Evolutionary conservation across 2,888 invertebrate genomes (phyloP).

Genomic region (Callinectes sapidus): DNA sequence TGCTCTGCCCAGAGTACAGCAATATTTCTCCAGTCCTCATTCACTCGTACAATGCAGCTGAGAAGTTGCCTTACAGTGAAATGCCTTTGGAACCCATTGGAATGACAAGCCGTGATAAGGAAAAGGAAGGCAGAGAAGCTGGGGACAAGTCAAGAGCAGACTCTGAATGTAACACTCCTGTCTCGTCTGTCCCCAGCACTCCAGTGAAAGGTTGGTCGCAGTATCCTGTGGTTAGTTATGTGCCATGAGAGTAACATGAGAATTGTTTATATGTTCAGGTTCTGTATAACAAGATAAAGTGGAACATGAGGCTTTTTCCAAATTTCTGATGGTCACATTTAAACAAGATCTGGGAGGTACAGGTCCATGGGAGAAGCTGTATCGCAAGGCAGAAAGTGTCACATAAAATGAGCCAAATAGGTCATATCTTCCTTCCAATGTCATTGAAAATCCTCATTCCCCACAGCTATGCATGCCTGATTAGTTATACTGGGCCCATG

Average conservation of each 20-base stretch:
- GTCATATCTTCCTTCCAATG: not conserved
- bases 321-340: not conserved
- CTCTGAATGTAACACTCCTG: slow-evolving; percentile 58
- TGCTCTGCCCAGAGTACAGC: slow-evolving; percentile 80
- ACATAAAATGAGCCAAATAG: not conserved
- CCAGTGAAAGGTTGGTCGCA: slow-evolving; percentile 68
- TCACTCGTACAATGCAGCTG: slow-evolving; percentile 78
- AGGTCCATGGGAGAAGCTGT: not conserved
- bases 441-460: not conserved
- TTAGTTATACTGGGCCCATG: not conserved
- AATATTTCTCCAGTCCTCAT: slow-evolving; percentile 80
- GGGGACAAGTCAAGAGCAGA: slow-evolving; percentile 29
- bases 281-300: not conserved
- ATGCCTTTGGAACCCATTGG: slow-evolving; percentile 75
- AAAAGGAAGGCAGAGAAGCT: not conserved
- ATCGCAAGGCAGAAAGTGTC: not conserved
- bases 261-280: not conserved
- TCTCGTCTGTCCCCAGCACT: slow-evolving; percentile 70
- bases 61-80: slow-evolving; percentile 76
- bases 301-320: not conserved
- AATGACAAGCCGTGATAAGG: not conserved
- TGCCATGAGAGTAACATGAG: not conserved
- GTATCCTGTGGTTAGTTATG: not conserved
- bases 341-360: not conserved
- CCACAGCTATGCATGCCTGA: not conserved